Conservation (phyloP, 2,797 vertebrate species). For the Yasuhikotakia modesta region DNA sequence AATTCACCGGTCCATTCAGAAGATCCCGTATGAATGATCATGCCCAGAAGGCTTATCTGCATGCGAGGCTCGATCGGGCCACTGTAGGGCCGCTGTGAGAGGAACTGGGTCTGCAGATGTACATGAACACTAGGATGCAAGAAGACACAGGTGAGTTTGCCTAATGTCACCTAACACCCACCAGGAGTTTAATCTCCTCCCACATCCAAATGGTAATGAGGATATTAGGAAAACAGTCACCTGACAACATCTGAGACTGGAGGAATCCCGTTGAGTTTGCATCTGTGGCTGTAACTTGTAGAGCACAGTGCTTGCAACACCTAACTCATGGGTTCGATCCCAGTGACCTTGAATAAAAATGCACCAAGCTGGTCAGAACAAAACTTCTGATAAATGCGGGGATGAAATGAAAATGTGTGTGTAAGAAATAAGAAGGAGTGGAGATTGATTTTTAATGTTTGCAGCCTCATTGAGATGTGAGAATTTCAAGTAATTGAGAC, state of each 20-base stretch:
- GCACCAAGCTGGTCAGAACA: neutral
- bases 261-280: slow-evolving; percentile 2
- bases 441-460: slow-evolving; percentile 22
- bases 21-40: slow-evolving; percentile 54
- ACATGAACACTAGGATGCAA: slow-evolving; percentile 44
- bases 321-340: neutral
- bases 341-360: too few species aligned
- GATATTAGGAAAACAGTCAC: slow-evolving; percentile 40
- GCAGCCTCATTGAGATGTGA: neutral
- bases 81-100: slow-evolving; percentile 47
- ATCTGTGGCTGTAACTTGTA: neutral
- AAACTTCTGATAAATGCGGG: neutral
- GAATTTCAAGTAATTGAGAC: slow-evolving; percentile 28
- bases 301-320: neutral
- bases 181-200: slow-evolving; percentile 20
- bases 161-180: slow-evolving; percentile 28
- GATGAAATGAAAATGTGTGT: neutral
- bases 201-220: slow-evolving; percentile 41
- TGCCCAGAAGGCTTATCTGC: slow-evolving; percentile 61
- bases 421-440: neutral
- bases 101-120: slow-evolving; percentile 47
- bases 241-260: slow-evolving; percentile 33
- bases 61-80: slow-evolving; percentile 52
- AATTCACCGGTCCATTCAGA: slow-evolving; percentile 29
- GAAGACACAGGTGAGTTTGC: slow-evolving; percentile 56